Percentiles rank a stretch among this genome's conserved stretches.
Conservation (phyloP, 1,140 invertebrate species). For the Coelopa frigida region DNA sequence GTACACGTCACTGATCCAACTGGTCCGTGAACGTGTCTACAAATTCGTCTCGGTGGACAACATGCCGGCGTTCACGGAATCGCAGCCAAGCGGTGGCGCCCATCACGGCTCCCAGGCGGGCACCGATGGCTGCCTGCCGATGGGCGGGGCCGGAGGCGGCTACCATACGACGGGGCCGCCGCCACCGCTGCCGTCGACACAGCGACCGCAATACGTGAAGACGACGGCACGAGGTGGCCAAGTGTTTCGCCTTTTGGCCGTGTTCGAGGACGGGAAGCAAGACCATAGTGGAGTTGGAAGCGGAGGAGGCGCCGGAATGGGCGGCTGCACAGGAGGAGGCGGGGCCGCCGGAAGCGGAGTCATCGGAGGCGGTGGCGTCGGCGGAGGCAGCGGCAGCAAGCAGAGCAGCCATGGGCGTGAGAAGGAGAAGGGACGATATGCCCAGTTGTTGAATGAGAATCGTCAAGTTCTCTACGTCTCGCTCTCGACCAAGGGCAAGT, state of each 20-base stretch:
- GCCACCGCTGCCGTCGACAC: conserved; percentile 16
- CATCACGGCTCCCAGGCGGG: conserved; percentile 34
- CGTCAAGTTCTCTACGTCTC: conserved; percentile 42
- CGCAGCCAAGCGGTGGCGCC: conserved; percentile 22
- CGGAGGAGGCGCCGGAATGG: conserved; percentile 1
- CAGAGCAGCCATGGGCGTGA: conserved; percentile 20
- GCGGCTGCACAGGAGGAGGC: conserved; percentile 9
- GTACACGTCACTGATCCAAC: conserved; percentile 35
- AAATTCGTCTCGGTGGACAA: conserved; percentile 43
- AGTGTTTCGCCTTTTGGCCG: conserved; percentile 39
- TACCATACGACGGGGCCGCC: conserved; percentile 22
- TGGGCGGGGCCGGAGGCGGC: conserved; percentile 30
- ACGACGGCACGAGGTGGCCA: conserved; percentile 40
- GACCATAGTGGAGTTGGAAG: conserved; percentile 17
- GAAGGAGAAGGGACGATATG: conserved; percentile 43
- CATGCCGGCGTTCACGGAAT: conserved; percentile 41
- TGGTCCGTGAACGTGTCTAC: conserved; percentile 41
- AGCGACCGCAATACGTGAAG: conserved; percentile 38
- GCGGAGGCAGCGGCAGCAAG: conserved; percentile 14
- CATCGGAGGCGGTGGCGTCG: conserved; percentile 11
- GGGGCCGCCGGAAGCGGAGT: conserved; percentile 1
- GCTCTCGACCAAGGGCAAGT: conserved; percentile 41
- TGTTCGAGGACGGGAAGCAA: conserved; percentile 43
- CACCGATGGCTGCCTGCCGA: conserved; percentile 34
- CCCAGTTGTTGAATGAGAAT: conserved; percentile 40